Conservation (phyloP, 2,797 vertebrate species). For the Rhinella marina region DNA sequence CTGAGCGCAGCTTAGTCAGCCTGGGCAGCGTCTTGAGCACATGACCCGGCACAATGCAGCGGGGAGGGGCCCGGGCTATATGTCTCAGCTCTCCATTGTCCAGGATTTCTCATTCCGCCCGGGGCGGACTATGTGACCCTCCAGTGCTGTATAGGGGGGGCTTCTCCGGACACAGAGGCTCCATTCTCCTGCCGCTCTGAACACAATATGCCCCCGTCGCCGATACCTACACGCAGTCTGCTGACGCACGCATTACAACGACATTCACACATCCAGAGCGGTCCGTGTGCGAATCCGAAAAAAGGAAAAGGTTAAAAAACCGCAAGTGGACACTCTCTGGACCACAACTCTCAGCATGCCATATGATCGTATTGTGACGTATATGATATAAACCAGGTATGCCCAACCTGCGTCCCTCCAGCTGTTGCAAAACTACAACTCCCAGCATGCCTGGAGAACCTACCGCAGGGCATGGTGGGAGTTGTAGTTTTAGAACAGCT, state of each 20-base stretch:
- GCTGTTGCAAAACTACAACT: too few species aligned
- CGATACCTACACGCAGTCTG: neutral
- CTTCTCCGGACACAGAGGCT: slow-evolving; percentile 20
- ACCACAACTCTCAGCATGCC: neutral
- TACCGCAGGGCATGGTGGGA: too few species aligned
- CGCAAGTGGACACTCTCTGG: neutral
- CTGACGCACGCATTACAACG: neutral
- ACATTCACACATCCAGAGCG: neutral
- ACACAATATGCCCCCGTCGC: neutral
- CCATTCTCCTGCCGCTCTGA: slow-evolving; percentile 25
- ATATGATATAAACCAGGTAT: neutral
- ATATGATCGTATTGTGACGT: too few species aligned
- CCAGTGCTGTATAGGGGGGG: neutral
- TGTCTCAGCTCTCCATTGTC: slow-evolving; percentile 19
- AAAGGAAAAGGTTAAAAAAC: neutral
- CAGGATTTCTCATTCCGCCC: slow-evolving; percentile 7
- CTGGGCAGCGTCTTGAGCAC: slow-evolving; percentile 19
- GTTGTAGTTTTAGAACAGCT: too few species aligned
- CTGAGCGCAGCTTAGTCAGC: slow-evolving; percentile 11
- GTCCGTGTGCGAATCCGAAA: neutral
- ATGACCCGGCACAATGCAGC: slow-evolving; percentile 22
- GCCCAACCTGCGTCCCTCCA: too few species aligned
- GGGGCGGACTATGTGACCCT: slow-evolving; percentile 28
- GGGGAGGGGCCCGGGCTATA: slow-evolving; percentile 3
- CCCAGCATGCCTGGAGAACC: too few species aligned